phyloP scores from a whole-genome alignment of 2,113 vertebrate species.

The Pleuronectes platessa region DNA sequence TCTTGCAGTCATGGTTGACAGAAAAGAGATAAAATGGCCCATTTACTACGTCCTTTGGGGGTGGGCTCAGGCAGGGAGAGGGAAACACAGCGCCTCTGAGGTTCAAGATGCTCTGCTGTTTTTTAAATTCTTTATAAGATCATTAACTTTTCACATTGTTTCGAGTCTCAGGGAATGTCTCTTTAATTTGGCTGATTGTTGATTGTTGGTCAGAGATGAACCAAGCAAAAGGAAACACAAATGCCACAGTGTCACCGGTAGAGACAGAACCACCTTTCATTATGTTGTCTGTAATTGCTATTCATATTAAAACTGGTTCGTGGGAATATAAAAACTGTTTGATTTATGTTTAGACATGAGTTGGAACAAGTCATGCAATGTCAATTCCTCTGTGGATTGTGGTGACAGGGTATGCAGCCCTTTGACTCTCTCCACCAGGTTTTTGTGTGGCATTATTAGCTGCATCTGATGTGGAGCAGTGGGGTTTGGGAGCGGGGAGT shows the following conservation, averaged over 20 bases:
- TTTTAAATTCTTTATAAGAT: background rate
- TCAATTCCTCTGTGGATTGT: slow-evolving; percentile 21
- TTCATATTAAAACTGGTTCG: slow-evolving; percentile 25
- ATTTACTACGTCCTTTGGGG: slow-evolving; percentile 76
- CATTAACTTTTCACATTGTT: background rate
- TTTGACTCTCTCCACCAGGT: slow-evolving; percentile 23
- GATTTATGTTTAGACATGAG: slow-evolving; percentile 57
- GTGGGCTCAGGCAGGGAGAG: slow-evolving; percentile 44
- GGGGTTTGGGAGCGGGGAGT: slow-evolving; percentile 41
- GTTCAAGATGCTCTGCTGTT: slow-evolving; percentile 28
- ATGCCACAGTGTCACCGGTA: background rate
- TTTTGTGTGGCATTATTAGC: slow-evolving; percentile 74
- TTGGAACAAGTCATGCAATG: slow-evolving; percentile 41
- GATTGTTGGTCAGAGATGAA: background rate
- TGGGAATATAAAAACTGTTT: background rate
- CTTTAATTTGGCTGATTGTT: background rate
- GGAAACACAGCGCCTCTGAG: slow-evolving; percentile 12
- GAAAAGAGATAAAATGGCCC: slow-evolving; percentile 80
- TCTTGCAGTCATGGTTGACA: slow-evolving; percentile 80
- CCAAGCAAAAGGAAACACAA: background rate
- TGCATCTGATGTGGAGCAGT: slow-evolving; percentile 61
- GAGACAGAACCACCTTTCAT: slow-evolving; percentile 2
- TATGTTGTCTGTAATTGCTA: slow-evolving; percentile 33
- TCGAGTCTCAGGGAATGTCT: background rate
- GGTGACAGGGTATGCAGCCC: slow-evolving; percentile 28